Conservation (phyloP, 1,140 invertebrate genomes). For the Harlomillsia oculata region DNA sequence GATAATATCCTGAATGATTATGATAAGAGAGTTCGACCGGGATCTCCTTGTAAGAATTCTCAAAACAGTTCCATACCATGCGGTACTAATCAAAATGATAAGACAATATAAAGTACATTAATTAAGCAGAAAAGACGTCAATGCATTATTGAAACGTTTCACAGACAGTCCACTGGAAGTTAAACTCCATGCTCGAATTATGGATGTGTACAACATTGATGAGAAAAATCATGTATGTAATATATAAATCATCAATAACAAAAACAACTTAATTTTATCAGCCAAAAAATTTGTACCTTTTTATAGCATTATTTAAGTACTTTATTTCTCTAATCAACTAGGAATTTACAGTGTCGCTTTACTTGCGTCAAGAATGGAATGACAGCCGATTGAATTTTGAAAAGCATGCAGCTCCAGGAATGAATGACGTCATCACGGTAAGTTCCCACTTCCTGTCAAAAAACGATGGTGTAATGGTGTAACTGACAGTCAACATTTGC, state of each 20-base stretch:
- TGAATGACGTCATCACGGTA: conserved; percentile 6
- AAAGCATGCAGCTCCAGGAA: background rate
- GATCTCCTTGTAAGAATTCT: conserved; percentile 76
- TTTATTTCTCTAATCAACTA: background rate
- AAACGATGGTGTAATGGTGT: background rate
- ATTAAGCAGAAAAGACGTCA: no score
- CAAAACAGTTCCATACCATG: background rate
- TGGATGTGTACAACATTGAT: conserved; percentile 16
- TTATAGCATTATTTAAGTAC: background rate
- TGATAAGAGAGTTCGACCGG: conserved; percentile 93
- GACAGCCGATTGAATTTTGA: conserved; percentile 15
- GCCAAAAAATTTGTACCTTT: background rate
- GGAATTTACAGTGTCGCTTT: conserved; percentile 19
- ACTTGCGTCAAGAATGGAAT: conserved; percentile 12
- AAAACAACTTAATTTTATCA: background rate
- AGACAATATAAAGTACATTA: no score
- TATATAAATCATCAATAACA: background rate
- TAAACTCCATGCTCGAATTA: conserved; percentile 2
- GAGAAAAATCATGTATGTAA: conserved; percentile 10
- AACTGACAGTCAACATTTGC: no score
- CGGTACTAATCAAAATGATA: background rate
- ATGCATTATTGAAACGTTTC: no score
- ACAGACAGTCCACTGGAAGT: background rate
- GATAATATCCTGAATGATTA: conserved; percentile 47
- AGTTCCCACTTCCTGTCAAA: background rate